Conservation (phyloP, 2,797 vertebrate species). For the Gorsachius magnificus region DNA sequence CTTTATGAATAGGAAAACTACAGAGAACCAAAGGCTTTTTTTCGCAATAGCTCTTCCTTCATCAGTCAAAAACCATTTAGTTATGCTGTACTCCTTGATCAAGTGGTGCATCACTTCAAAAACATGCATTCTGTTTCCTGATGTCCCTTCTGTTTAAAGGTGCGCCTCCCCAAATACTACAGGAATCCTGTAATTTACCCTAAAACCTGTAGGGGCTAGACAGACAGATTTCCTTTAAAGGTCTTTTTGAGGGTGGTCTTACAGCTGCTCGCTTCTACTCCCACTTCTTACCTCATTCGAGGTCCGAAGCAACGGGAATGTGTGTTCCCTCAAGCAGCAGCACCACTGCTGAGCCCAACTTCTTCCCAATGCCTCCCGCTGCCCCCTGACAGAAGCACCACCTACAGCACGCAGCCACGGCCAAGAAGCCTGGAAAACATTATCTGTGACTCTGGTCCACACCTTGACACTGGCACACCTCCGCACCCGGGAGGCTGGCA, state of each 20-base stretch:
- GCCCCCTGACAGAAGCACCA: background rate
- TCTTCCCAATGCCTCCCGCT: background rate
- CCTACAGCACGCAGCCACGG: background rate
- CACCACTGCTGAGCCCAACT: background rate
- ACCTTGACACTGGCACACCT: background rate
- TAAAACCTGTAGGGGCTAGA: background rate
- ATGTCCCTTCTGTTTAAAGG: background rate
- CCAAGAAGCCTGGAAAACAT: background rate
- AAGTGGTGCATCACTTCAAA: background rate
- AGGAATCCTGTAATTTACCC: background rate
- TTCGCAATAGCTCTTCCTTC: background rate
- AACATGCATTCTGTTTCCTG: background rate
- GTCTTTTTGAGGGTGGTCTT: background rate
- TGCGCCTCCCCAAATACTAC: background rate
- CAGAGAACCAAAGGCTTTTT: background rate
- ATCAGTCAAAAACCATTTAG: background rate
- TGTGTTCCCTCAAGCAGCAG: background rate
- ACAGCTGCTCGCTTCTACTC: background rate
- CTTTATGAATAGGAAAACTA: background rate
- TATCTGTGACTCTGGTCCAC: background rate
- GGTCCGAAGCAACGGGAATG: background rate
- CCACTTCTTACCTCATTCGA: background rate
- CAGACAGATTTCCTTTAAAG: background rate
- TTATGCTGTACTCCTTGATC: background rate
- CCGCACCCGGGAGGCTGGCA: background rate